These are phyloP conservation scores for Drosophila burlai DNA, from an alignment of 1,140 invertebrate genomes.

Conservation along the genomic window DNA sequence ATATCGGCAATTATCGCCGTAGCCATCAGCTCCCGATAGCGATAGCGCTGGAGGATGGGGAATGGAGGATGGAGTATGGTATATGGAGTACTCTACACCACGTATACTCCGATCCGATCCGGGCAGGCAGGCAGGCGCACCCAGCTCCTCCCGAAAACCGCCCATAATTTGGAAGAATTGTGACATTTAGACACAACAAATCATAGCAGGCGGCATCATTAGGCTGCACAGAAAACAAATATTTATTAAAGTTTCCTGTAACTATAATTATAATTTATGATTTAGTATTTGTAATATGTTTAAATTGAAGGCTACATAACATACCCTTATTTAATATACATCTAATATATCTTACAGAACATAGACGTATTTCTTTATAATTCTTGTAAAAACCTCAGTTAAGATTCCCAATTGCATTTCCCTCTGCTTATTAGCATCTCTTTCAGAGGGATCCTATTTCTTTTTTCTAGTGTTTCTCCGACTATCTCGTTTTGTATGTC, in stretches of 20 bases:
- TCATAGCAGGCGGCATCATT: conserved; percentile 75
- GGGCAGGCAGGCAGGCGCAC: conserved; percentile 23
- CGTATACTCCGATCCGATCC: not conserved
- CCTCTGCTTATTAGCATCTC: not conserved
- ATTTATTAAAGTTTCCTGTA: no score
- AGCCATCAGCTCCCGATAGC: conserved; percentile 69
- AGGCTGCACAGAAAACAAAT: conserved; percentile 33
- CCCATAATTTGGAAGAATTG: conserved; percentile 71
- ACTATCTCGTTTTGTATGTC: conserved; percentile 68
- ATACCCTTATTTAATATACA: no score
- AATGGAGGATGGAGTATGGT: not conserved
- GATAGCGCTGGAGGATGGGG: conserved; percentile 26
- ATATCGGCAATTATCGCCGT: conserved; percentile 74
- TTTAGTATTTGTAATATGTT: no score
- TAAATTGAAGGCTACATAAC: no score
- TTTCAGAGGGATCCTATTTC: not conserved
- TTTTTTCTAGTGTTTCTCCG: conserved; percentile 3
- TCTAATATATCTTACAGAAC: no score
- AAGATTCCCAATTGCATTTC: no score
- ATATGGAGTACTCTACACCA: not conserved
- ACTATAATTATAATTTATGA: no score
- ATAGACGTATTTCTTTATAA: not conserved
- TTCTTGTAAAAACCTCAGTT: not conserved
- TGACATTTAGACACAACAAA: conserved; percentile 83
- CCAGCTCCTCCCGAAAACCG: conserved; percentile 13